Conservation (phyloP, 2,888 invertebrate species). For the Disparrhopalites patrizii region DNA sequence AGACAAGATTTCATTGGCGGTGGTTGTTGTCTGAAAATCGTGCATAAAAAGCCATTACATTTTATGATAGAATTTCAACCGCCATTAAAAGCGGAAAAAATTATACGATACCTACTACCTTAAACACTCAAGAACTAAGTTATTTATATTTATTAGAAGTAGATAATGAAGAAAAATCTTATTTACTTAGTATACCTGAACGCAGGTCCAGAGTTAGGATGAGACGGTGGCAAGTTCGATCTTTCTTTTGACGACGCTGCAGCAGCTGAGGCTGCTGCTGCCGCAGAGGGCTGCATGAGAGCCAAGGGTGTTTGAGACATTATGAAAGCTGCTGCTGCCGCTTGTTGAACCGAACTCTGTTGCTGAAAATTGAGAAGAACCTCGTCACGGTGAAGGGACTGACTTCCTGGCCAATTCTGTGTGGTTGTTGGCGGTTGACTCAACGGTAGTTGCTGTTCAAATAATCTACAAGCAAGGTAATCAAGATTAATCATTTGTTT, state of each 20-base stretch:
- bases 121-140: too few relatives aligned
- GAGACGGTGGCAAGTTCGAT: conserved; percentile 50
- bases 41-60: background rate
- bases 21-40: conserved; percentile 73
- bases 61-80: too few relatives aligned
- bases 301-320: conserved; percentile 50
- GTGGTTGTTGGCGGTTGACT: conserved; percentile 31
- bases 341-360: conserved; percentile 41
- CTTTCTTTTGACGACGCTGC: too few relatives aligned
- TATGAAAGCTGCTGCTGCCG: conserved; percentile 47
- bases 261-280: too few relatives aligned
- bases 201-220: conserved; percentile 51
- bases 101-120: too few relatives aligned
- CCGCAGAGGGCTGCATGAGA: conserved; percentile 49
- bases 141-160: too few relatives aligned
- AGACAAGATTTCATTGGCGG: conserved; percentile 94
- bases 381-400: conserved; percentile 36
- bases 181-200: conserved; percentile 50
- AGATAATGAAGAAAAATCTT: too few relatives aligned
- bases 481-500: too few relatives aligned
- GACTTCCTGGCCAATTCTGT: conserved; percentile 23
- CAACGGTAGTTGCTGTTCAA: conserved; percentile 43
- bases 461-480: too few relatives aligned
- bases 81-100: too few relatives aligned
- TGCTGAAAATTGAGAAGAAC: conserved; percentile 43